Evolutionary conservation across 2,888 invertebrate genomes (phyloP).

Genomic region (Cybosia mesomella): DNA sequence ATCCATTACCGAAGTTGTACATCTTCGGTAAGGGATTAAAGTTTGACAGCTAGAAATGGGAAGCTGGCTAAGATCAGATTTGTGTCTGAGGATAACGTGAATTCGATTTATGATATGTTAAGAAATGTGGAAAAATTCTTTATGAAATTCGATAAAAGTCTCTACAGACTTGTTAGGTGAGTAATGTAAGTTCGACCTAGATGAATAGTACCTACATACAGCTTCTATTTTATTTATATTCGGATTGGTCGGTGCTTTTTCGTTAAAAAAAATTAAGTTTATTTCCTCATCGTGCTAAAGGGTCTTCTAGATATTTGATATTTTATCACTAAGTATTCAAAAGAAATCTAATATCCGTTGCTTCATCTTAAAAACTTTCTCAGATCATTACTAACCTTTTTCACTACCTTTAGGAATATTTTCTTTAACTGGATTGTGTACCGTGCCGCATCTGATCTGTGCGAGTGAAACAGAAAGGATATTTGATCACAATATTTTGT

Average conservation of each 20-base stretch:
- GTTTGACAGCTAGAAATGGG: constrained; percentile 26
- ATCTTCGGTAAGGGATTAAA: constrained; percentile 11
- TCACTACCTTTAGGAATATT: constrained; percentile 31
- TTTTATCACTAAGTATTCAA: constrained; percentile 32
- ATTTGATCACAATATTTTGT: constrained; percentile 27
- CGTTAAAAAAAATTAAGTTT: background rate
- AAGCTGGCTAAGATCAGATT: constrained; percentile 26
- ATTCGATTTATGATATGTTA: background rate
- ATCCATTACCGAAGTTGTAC: constrained; percentile 28
- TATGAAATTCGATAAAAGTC: background rate
- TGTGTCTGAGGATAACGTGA: constrained; percentile 15
- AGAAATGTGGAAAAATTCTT: background rate
- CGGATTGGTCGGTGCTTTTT: background rate
- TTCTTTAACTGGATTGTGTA: constrained; percentile 41
- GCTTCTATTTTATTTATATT: background rate
- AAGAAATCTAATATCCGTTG: constrained; percentile 48
- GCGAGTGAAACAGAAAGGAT: constrained; percentile 28
- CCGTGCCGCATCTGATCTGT: constrained; percentile 35
- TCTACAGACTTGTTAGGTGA: background rate
- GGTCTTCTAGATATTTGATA: constrained; percentile 9
- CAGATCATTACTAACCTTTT: constrained; percentile 23
- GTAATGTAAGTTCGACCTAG: background rate
- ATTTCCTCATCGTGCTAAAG: background rate
- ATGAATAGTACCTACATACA: background rate
- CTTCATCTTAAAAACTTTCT: constrained; percentile 22